phyloP scores from a whole-genome alignment of 2,888 invertebrate species.

The Xestia rhomboidea region DNA sequence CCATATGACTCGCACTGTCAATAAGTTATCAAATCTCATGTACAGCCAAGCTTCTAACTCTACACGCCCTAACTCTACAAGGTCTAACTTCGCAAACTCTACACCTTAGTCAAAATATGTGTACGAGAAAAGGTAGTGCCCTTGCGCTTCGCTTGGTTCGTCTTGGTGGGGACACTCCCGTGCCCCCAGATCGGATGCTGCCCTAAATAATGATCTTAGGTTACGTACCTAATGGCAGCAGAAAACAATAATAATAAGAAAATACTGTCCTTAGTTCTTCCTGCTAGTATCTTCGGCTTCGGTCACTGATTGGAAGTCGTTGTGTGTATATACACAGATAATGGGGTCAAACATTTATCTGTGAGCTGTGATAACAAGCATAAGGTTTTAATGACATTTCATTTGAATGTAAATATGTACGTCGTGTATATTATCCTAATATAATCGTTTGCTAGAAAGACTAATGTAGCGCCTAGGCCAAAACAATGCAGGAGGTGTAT shows the following conservation, averaged over 20 bases:
- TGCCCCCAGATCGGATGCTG: too few species aligned
- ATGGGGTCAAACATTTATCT: slow-evolving; percentile 81
- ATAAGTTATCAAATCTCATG: too few species aligned
- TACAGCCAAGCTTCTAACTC: too few species aligned
- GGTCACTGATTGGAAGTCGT: slow-evolving; percentile 74
- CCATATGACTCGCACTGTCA: too few species aligned
- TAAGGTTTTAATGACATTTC: slow-evolving; percentile 64
- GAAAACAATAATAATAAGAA: slow-evolving; percentile 42
- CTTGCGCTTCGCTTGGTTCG: too few species aligned
- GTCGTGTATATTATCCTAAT: slow-evolving; percentile 18
- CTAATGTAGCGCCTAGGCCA: neutral
- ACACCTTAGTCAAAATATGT: too few species aligned
- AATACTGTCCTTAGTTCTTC: slow-evolving; percentile 63
- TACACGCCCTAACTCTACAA: too few species aligned
- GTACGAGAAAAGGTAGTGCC: too few species aligned
- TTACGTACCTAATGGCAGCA: neutral
- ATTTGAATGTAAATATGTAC: slow-evolving; percentile 41
- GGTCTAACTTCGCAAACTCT: too few species aligned
- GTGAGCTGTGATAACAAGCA: slow-evolving; percentile 70
- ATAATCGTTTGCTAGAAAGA: slow-evolving; percentile 3
- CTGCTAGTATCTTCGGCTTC: slow-evolving; percentile 67
- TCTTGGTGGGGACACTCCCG: too few species aligned
- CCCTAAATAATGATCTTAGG: neutral
- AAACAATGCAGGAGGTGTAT: neutral
- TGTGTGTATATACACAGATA: slow-evolving; percentile 78